Evolutionary conservation across 92 coral and sea anemone genomes (phyloP).

Genomic region (Hydrozoanthus gracilis): DNA sequence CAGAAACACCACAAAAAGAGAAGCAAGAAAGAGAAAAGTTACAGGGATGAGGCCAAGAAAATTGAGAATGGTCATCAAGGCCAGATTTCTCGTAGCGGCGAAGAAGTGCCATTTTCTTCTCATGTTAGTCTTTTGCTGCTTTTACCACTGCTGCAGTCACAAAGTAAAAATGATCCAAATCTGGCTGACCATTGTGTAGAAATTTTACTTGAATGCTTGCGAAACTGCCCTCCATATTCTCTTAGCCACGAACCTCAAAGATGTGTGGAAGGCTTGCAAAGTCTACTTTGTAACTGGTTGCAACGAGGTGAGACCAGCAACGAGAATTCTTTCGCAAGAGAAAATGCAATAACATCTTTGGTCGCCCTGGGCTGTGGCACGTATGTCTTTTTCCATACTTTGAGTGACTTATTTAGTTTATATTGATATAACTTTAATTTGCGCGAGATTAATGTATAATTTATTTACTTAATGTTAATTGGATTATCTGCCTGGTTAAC

Average conservation of each 20-base stretch:
- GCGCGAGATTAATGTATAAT: too few species aligned
- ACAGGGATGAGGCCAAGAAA: conserved; percentile 25
- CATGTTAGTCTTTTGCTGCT: conserved; percentile 88
- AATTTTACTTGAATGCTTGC: conserved; percentile 80
- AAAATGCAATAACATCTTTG: conserved; percentile 77
- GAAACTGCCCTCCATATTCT: conserved; percentile 85
- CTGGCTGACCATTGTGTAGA: conserved; percentile 82
- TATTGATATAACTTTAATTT: too few species aligned
- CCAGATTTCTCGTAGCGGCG: conserved; percentile 31
- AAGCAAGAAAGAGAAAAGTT: conserved; percentile 8
- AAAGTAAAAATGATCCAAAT: conserved; percentile 83
- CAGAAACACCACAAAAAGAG: conserved; percentile 46
- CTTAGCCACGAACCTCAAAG: conserved; percentile 77
- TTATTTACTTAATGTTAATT: too few species aligned
- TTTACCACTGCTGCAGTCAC: conserved; percentile 93
- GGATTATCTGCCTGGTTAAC: too few species aligned
- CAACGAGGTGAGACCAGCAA: conserved; percentile 41
- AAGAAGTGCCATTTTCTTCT: conserved; percentile 83
- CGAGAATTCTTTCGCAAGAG: conserved; percentile 50
- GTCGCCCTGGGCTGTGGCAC: conserved; percentile 95
- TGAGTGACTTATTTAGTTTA: not conserved
- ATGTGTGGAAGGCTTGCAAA: conserved; percentile 80
- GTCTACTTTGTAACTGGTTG: conserved; percentile 85
- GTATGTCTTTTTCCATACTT: conserved; percentile 48
- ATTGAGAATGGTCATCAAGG: conserved; percentile 10